Base-by-base conservation (phyloP, 2,113 vertebrate species). In the Hemichromis elongatus region DNA sequence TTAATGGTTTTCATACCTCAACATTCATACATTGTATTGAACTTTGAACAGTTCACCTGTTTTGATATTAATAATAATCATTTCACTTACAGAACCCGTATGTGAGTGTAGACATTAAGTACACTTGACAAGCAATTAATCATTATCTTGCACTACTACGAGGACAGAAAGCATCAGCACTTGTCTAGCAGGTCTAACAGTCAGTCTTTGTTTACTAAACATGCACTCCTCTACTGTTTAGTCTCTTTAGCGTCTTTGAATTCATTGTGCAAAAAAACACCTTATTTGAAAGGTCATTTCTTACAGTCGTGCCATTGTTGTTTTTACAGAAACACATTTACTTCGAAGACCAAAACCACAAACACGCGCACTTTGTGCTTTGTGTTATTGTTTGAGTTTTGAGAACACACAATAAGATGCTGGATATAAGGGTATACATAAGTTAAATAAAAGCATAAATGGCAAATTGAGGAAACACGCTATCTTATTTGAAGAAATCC, bases 191-290 rank as follows among this genome's bases (percentile, higher is more conserved):
- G 92, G 89, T 94, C 86, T 88, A 80, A 86, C 88, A 81, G 59
- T 70, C 79, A 61, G 18, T 30, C 81, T 86, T 75, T 93, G 88
- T 94, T 94, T 93, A 90, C 90, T 86, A 92, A 93, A 94, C 87
- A 93, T 18, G 66, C 21, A 40, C 18, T 54, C 80, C 88, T 84
- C 37, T 86, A 63, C 85, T 92, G 80, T 89, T 73, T 77, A 33
- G 42, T 86, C 66, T 66, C 52, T 45, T 70, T 50, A 75, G n/a
- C 10, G 14, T 59, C 54, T 77, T 86, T 89, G 45, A 52, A 40
- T 82, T 86, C 79, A 53, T 63, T 61, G 16, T 79, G 82, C 85
- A 82, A 85, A 61, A 84, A 81, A 70, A 19, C 12, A 75, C 45
- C 19, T 77, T 6, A 57, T 14, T 24, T 77, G 18, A 87, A 91